Evolutionary conservation across 2,113 vertebrate genomes (phyloP).

Genomic region (Haliaeetus leucogaster): DNA sequence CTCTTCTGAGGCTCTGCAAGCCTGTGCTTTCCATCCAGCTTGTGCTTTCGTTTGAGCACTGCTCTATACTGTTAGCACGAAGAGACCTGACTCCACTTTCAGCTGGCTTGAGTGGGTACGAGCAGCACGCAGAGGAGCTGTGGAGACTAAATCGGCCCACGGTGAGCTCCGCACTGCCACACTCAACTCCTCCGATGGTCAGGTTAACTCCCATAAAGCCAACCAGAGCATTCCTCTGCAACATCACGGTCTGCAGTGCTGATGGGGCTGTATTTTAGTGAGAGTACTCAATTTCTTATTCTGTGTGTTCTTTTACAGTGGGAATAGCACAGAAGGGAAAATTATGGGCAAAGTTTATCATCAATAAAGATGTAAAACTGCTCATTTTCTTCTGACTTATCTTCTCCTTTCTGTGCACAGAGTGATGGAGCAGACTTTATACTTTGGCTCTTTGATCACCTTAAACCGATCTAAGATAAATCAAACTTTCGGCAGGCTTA

Average conservation of each 20-base stretch:
- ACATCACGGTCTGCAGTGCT: fast-evolving
- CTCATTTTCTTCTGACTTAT: not conserved
- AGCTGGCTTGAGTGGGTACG: not conserved
- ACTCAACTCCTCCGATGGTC: fast-evolving
- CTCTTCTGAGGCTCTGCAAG: not conserved
- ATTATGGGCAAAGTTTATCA: not conserved
- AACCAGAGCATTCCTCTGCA: not conserved
- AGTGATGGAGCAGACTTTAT: not conserved
- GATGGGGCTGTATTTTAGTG: not conserved
- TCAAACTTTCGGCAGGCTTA: not conserved
- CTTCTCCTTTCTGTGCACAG: not conserved
- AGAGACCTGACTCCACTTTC: not conserved
- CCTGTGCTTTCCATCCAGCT: not conserved
- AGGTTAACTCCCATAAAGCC: not conserved
- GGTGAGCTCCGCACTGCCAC: fast-evolving
- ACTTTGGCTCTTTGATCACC: not conserved
- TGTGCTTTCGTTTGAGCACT: not conserved
- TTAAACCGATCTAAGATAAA: not conserved
- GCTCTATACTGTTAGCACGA: not conserved
- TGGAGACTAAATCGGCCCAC: not conserved
- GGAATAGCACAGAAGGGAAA: not conserved
- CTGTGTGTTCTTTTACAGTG: not conserved
- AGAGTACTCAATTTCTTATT: not conserved
- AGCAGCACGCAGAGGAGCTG: not conserved
- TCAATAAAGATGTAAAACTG: not conserved